phyloP scores from a whole-genome alignment of 2,888 invertebrate species.

The Cheilosia vernalis region DNA sequence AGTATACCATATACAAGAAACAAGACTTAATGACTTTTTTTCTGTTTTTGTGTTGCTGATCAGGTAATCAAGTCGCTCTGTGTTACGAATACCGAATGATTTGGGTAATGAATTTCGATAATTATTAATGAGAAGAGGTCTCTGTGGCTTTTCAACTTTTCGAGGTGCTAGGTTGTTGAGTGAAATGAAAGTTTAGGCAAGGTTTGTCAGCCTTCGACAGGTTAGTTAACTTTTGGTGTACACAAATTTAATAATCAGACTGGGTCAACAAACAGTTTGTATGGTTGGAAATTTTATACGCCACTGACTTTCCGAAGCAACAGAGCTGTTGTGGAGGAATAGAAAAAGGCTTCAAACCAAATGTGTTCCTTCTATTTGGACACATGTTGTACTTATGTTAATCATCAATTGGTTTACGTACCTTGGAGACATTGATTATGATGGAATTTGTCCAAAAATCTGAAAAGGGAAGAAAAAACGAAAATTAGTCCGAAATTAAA shows the following conservation, averaged over 20 bases:
- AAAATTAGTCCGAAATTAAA: no score
- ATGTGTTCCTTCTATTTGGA: no score
- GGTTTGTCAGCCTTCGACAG: slow-evolving; percentile 12
- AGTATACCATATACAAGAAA: no score
- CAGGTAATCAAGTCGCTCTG: slow-evolving; percentile 12
- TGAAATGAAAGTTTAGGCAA: slow-evolving; percentile 31
- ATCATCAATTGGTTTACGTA: no score
- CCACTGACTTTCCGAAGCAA: neutral
- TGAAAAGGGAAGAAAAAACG: no score
- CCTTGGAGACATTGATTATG: no score
- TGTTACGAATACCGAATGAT: slow-evolving; percentile 11
- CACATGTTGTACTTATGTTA: no score
- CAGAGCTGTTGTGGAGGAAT: neutral
- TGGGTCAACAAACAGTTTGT: neutral
- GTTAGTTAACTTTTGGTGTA: slow-evolving; percentile 19
- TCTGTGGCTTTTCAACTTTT: neutral
- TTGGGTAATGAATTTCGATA: slow-evolving; percentile 12
- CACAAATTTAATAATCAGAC: neutral
- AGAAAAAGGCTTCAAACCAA: no score
- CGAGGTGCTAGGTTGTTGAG: slow-evolving; percentile 15
- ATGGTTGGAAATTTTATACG: neutral
- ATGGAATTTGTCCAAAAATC: no score
- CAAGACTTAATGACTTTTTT: neutral
- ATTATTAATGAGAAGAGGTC: slow-evolving; percentile 1
- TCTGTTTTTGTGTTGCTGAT: neutral